These are phyloP conservation scores for Brachionus manjavacas DNA, from an alignment of 1,140 invertebrate species.

Conservation along the genomic window DNA sequence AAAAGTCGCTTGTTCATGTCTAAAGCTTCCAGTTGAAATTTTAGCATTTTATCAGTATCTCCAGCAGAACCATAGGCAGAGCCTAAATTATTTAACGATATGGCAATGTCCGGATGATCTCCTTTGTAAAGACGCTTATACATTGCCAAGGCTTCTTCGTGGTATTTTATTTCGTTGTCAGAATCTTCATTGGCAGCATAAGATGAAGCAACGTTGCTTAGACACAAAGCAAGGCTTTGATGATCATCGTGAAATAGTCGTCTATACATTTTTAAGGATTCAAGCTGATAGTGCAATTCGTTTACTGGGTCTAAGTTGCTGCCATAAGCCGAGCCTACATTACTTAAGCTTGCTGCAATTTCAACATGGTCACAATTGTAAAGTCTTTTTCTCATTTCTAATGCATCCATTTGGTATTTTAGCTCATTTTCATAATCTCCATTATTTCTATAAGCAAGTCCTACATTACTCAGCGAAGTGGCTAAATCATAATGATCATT, in stretches of 20 bases:
- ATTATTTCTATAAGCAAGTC: neutral
- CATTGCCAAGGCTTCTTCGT: neutral
- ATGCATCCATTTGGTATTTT: neutral
- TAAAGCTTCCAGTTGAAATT: conserved; percentile 5
- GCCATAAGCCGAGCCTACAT: conserved; percentile 19
- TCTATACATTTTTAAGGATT: conserved; percentile 4
- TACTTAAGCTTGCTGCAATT: conserved; percentile 1
- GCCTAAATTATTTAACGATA: conserved; percentile 5
- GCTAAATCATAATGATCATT: neutral
- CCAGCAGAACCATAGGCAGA: neutral
- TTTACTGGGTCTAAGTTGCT: conserved; percentile 9
- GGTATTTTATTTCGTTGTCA: conserved; percentile 11
- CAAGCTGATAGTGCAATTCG: neutral
- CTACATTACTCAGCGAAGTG: conserved; percentile 11
- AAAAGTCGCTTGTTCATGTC: conserved; percentile 26
- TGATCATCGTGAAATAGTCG: neutral
- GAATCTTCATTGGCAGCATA: conserved; percentile 8
- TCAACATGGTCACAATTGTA: neutral
- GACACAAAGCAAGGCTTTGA: neutral
- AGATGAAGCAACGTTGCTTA: neutral
- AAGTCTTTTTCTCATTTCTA: conserved; percentile 8
- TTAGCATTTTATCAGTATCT: neutral
- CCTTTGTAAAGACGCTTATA: neutral
- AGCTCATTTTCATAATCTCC: conserved; percentile 13
- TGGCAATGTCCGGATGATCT: conserved; percentile 35